These are phyloP conservation scores for Netelia virgata DNA, from an alignment of 2,888 invertebrate genomes.

Conservation along the genomic window DNA sequence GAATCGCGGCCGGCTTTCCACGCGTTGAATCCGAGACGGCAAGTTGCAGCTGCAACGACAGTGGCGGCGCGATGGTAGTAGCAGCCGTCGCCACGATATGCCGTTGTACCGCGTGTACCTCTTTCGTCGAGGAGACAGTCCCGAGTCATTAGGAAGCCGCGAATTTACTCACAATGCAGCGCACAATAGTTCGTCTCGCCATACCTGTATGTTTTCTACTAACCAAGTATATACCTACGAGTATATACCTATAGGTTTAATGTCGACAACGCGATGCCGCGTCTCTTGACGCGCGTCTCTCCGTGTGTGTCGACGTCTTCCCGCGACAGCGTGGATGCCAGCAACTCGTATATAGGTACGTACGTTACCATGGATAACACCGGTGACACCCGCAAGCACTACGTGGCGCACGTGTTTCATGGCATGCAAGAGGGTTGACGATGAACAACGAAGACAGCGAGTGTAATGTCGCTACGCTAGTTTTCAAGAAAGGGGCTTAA, in stretches of 20 bases:
- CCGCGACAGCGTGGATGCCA: not conserved
- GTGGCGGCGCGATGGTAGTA: slow-evolving; percentile 54
- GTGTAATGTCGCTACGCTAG: not conserved
- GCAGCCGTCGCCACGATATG: slow-evolving; percentile 58
- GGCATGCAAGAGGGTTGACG: not conserved
- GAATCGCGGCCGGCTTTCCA: slow-evolving; percentile 54
- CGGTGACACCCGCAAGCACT: slow-evolving; percentile 3
- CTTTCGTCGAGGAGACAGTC: slow-evolving; percentile 70
- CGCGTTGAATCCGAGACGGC: slow-evolving; percentile 62
- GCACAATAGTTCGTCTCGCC: slow-evolving; percentile 62
- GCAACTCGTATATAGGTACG: not conserved
- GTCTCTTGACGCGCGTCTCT: not conserved
- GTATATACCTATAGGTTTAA: not conserved
- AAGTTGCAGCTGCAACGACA: slow-evolving; percentile 62
- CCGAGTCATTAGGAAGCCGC: slow-evolving; percentile 76
- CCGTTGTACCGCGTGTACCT: slow-evolving; percentile 38
- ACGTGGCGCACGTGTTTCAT: not conserved
- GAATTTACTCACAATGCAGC: slow-evolving; percentile 73
- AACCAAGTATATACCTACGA: slow-evolving; percentile 6
- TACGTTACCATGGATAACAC: not conserved
- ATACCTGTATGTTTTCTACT: slow-evolving; percentile 45
- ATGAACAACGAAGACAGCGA: not conserved
- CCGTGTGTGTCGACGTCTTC: not conserved
- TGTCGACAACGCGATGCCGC: not conserved
- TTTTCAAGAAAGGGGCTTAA: not conserved